Percentiles rank a stretch among this genome's conserved stretches.
Evolutionary conservation across 2,888 invertebrate species (phyloP).

Genomic region (Phengaris arion): DNA sequence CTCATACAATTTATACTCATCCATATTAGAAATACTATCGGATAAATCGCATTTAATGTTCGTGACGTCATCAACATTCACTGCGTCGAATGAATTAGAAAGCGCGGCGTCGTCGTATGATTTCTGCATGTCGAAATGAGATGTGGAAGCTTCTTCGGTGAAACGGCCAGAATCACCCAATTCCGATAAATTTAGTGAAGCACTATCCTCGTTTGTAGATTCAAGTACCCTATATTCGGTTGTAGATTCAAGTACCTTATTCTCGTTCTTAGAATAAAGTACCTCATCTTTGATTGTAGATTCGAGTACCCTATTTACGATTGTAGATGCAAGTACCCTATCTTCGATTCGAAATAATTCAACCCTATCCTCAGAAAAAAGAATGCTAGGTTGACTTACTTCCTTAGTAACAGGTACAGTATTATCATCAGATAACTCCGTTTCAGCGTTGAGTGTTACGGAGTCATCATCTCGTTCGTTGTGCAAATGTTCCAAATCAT

Average conservation of each 20-base stretch:
- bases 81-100: slow-evolving; percentile 61
- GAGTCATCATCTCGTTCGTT: slow-evolving; percentile 59
- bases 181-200: slow-evolving; percentile 63
- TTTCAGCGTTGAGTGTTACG: slow-evolving; percentile 66
- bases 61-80: slow-evolving; percentile 54
- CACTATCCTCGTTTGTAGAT: slow-evolving; percentile 51
- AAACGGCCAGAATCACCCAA: slow-evolving; percentile 67
- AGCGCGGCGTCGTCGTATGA: slow-evolving; percentile 66
- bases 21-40: slow-evolving; percentile 42
- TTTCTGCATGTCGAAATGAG: slow-evolving; percentile 55
- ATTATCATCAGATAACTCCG: slow-evolving; percentile 65
- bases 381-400: background rate
- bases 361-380: slow-evolving; percentile 29
- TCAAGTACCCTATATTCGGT: slow-evolving; percentile 50
- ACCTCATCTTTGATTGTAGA: slow-evolving; percentile 43
- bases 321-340: slow-evolving; percentile 53
- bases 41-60: slow-evolving; percentile 35
- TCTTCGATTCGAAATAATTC: slow-evolving; percentile 49
- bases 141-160: slow-evolving; percentile 67
- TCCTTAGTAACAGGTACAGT: slow-evolving; percentile 39
- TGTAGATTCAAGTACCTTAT: slow-evolving; percentile 54
- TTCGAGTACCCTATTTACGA: slow-evolving; percentile 45
- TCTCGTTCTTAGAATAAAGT: slow-evolving; percentile 51
- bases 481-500: slow-evolving; percentile 62
- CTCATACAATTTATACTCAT: slow-evolving; percentile 51